phyloP scores from a whole-genome alignment of 2,888 invertebrate genomes.

The Blera fallax region DNA sequence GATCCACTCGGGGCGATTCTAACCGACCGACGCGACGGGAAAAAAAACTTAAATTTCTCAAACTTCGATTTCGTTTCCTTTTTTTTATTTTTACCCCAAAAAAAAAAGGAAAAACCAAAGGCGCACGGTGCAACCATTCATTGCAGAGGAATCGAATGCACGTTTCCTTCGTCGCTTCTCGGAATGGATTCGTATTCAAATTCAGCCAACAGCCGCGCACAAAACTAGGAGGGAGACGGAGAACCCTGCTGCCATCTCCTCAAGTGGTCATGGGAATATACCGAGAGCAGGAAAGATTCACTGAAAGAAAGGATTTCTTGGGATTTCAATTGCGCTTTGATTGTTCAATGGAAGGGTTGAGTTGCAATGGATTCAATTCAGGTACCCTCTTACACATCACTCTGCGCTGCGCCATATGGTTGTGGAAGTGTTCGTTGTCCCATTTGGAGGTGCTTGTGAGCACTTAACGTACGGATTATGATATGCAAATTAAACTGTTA shows the following conservation, averaged over 20 bases:
- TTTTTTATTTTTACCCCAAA: conserved; percentile 26
- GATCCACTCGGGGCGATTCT: conserved; percentile 53
- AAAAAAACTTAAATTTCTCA: not conserved
- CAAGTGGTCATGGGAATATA: conserved; percentile 38
- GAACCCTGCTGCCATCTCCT: conserved; percentile 13
- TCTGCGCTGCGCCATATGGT: conserved; percentile 29
- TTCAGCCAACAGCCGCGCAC: conserved; percentile 21
- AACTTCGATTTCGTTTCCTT: conserved; percentile 8
- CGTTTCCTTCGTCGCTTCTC: conserved; percentile 46
- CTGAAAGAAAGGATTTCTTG: conserved; percentile 20
- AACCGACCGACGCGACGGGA: not conserved
- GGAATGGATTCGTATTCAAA: conserved; percentile 61
- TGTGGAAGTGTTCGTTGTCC: conserved; percentile 14
- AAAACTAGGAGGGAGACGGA: not conserved
- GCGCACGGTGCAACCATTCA: not conserved
- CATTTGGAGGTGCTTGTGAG: conserved; percentile 23
- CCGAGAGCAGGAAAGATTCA: conserved; percentile 17
- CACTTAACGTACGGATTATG: conserved; percentile 37
- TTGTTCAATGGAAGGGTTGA: conserved; percentile 7
- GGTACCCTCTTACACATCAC: not conserved
- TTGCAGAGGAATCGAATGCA: conserved; percentile 48
- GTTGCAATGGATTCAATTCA: conserved; percentile 1
- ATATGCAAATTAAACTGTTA: conserved; percentile 67
- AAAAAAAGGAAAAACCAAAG: too few species aligned
- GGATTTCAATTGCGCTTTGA: conserved; percentile 19